Conservation (phyloP, 2,888 invertebrate genomes). For the Lasioglossum vierecki region DNA sequence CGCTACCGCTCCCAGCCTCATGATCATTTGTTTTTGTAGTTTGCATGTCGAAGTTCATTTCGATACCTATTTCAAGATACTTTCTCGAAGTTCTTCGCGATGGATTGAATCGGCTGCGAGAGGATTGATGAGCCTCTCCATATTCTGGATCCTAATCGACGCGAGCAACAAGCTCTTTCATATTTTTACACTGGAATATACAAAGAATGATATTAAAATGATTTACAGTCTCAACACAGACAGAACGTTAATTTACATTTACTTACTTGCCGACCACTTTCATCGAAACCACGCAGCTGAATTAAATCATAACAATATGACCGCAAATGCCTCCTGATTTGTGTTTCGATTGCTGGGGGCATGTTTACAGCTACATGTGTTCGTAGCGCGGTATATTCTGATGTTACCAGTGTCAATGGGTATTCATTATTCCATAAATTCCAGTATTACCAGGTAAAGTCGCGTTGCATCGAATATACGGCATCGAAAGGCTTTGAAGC, state of each 20-base stretch:
- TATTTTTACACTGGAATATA: background rate
- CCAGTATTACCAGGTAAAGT: constrained; percentile 28
- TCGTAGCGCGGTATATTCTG: constrained; percentile 5
- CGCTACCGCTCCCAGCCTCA: background rate
- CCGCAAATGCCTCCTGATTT: background rate
- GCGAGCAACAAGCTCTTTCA: background rate
- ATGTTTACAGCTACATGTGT: background rate
- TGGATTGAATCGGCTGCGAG: background rate
- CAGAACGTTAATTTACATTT: too few relatives aligned
- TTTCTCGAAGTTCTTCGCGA: background rate
- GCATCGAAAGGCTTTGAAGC: background rate
- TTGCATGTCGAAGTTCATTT: background rate
- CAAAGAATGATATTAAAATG: too few relatives aligned
- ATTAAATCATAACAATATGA: constrained; percentile 17
- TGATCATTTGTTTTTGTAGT: background rate
- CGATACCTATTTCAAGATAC: background rate
- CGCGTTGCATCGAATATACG: constrained; percentile 30
- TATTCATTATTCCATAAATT: constrained; percentile 45
- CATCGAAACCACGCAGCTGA: too few relatives aligned
- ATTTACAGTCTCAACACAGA: too few relatives aligned
- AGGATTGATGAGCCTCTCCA: background rate
- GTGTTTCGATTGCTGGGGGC: background rate
- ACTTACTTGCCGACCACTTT: too few relatives aligned
- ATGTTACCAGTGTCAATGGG: constrained; percentile 21
- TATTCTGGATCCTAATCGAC: background rate